These are phyloP conservation scores for Kradibia gibbosae DNA, from an alignment of 1,140 invertebrate species.

Conservation along the genomic window DNA sequence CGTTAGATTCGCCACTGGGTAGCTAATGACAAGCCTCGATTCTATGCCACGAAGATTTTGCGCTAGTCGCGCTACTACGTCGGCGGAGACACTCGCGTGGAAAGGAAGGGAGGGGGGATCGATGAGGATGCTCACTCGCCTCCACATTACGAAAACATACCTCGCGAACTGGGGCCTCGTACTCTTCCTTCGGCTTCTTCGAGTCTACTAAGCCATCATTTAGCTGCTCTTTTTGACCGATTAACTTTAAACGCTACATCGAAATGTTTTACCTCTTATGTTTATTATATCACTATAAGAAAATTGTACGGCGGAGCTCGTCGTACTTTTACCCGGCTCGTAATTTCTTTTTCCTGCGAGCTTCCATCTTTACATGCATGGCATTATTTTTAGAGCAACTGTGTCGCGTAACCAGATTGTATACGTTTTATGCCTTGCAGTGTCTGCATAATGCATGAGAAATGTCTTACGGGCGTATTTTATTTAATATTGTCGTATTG, in stretches of 20 bases:
- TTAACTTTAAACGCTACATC: not conserved
- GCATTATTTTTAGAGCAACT: not conserved
- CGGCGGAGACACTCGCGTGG: not conserved
- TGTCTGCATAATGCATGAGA: not conserved
- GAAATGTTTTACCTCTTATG: not conserved
- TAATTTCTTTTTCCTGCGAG: not conserved
- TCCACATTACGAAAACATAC: not conserved
- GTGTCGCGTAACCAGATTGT: not conserved
- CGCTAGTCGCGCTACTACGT: not conserved
- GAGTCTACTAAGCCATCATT: not conserved
- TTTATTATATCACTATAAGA: not conserved
- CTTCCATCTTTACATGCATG: not conserved
- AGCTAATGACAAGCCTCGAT: conserved; percentile 34
- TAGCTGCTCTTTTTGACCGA: not conserved
- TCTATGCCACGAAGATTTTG: not conserved
- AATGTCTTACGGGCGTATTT: not conserved
- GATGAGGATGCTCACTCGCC: not conserved
- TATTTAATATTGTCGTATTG: too few relatives aligned
- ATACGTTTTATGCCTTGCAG: not conserved
- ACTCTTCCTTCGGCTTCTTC: not conserved
- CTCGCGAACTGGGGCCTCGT: not conserved
- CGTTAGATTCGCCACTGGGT: conserved; percentile 46
- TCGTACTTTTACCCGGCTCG: not conserved
- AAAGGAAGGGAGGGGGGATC: not conserved
- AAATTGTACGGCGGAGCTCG: not conserved